phyloP scores from a whole-genome alignment of 2,113 vertebrate species.

The Nycticorax nycticorax region DNA sequence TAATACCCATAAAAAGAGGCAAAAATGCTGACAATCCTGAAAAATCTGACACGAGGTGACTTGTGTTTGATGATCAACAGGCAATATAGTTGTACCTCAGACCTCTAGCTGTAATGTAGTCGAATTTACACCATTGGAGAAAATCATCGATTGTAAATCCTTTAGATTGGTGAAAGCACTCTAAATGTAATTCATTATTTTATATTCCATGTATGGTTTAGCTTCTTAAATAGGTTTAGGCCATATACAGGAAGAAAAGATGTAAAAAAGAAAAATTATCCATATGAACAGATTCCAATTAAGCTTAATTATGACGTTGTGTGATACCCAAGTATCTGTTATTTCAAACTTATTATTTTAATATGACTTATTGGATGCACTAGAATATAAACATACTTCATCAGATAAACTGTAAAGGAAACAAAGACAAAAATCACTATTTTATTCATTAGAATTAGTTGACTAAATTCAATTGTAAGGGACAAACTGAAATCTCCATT shows the following conservation, averaged over 20 bases:
- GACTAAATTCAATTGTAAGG: neutral
- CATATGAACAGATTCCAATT: neutral
- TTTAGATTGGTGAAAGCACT: neutral
- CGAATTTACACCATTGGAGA: neutral
- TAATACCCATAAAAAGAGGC: neutral
- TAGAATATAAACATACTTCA: neutral
- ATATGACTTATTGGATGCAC: neutral
- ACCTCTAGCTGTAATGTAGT: neutral
- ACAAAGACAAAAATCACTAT: neutral
- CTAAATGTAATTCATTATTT: neutral
- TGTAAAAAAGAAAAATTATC: neutral
- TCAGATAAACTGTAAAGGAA: neutral
- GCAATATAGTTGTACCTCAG: neutral
- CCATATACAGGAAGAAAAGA: neutral
- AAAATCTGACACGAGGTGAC: neutral
- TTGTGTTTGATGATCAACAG: neutral
- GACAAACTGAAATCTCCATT: neutral
- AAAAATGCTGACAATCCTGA: neutral
- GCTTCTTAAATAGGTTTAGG: neutral
- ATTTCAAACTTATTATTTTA: neutral
- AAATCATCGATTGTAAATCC: neutral
- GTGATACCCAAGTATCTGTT: neutral
- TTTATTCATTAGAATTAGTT: neutral
- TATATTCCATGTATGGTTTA: neutral
- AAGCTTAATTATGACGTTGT: neutral